Conservation (phyloP, 2,113 vertebrate species). For the Sturnira hondurensis region DNA sequence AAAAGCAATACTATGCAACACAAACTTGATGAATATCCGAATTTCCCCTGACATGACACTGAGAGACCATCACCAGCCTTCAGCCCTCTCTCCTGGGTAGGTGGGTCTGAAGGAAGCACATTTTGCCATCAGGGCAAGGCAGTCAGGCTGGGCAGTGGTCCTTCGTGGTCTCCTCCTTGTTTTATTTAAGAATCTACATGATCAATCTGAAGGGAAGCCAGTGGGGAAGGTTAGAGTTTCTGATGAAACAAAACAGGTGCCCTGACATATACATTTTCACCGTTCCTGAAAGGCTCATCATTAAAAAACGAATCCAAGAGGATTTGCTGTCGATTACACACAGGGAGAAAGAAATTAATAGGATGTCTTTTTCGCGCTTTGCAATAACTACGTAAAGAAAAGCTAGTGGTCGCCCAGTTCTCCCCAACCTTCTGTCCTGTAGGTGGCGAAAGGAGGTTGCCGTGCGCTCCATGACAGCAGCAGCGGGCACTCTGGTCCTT, state of each 20-base stretch:
- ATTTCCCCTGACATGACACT: background rate
- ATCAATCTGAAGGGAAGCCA: slow-evolving; percentile 64
- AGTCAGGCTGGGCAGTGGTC: background rate
- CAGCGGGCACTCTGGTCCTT: background rate
- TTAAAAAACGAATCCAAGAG: slow-evolving; percentile 78
- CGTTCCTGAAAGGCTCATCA: slow-evolving; percentile 74
- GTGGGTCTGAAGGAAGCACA: background rate
- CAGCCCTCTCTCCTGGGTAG: background rate
- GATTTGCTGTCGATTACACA: slow-evolving; percentile 74
- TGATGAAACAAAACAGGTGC: slow-evolving; percentile 73
- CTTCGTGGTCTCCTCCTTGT: slow-evolving; percentile 19
- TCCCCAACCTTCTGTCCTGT: background rate
- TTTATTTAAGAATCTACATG: background rate
- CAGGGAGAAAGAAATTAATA: slow-evolving; percentile 65
- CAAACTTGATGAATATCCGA: background rate
- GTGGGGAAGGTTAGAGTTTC: slow-evolving; percentile 67
- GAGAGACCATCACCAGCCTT: background rate
- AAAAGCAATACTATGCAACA: slow-evolving; percentile 26
- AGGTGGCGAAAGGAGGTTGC: background rate
- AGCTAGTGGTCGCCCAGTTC: slow-evolving; percentile 28
- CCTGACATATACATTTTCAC: slow-evolving; percentile 74
- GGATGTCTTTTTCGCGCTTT: slow-evolving; percentile 38
- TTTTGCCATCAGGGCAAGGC: background rate
- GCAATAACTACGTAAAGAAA: slow-evolving; percentile 49
- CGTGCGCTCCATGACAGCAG: background rate